Base-by-base conservation (phyloP, 2,113 vertebrate genomes). In the Halcyon senegalensis region DNA sequence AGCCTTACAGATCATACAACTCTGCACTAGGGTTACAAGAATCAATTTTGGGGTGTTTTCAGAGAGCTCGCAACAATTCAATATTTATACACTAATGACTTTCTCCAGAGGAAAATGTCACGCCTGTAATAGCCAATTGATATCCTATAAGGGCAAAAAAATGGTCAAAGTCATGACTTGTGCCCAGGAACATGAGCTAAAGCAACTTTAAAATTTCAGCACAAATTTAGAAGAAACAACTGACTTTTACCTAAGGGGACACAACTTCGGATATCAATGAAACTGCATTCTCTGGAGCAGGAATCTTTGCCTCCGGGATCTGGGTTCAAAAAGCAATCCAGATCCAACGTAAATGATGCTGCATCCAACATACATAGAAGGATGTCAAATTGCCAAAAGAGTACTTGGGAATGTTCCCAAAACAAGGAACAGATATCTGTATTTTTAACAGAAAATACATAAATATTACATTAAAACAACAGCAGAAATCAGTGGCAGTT, bases 101-200 rank as follows among this genome's bases (percentile, higher is more conserved):
- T 83, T 63, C n/a, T 55, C 43, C 15, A 58, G 11, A 7, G 17
- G n/a, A 16, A 94, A 55, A 33, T 10, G 13, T 43, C 24, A 30
- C 5, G 31, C n/a, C 5, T 8, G 21, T 43, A 88, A 55, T 58
- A 86, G 3, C 67, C 21, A 16, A 73, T 27, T 62, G 28, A 31
- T 92, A 15, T 10, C 28, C 35, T 35, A 35, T 35, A 83, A 6
- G 0, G 0, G 0, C 0, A 9, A 5, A 10, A 35, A 86, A 43
- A 67, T 5, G 11, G 41, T 7, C 15, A 15, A 73, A 62, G 10
- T 50, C 84, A 62, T 31, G 68, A 24, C 17, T 91, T 67, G 41
- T 75, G 43, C 35, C 27, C 12, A 27, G 25, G 20, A 82, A 91
- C 25, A 37, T 8, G 16, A 48, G 27, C 87, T 1, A 2, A 6